Evolutionary conservation across 2,113 vertebrate species (phyloP).

Genomic region (Percopsis transmontana): DNA sequence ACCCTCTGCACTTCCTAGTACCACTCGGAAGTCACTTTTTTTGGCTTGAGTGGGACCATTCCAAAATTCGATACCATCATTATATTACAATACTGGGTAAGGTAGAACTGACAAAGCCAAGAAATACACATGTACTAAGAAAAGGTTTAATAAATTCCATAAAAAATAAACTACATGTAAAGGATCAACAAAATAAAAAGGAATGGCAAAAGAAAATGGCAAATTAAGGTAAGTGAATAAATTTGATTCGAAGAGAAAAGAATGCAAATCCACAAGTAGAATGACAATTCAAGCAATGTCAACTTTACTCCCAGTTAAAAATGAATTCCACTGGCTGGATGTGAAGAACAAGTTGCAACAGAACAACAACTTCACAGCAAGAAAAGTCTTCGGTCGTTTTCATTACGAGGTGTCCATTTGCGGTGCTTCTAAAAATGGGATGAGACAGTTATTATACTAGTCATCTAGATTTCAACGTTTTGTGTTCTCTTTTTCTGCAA

Average conservation of each 20-base stretch:
- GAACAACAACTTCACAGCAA: conserved; percentile 32
- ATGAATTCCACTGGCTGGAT: no score
- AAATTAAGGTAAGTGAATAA: conserved; percentile 13
- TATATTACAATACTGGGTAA: not conserved
- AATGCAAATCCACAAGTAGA: conserved; percentile 12
- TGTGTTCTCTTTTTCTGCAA: not conserved
- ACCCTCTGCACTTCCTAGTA: not conserved
- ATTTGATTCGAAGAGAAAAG: conserved; percentile 3
- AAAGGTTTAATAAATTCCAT: conserved; percentile 56
- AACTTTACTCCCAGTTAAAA: no score
- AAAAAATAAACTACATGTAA: conserved; percentile 52
- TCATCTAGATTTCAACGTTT: not conserved
- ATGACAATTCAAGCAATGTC: no score
- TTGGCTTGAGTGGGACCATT: not conserved
- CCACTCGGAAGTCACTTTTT: not conserved
- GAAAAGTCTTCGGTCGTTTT: conserved; percentile 16
- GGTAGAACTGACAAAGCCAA: not conserved
- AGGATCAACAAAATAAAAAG: conserved; percentile 20
- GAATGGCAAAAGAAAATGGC: conserved; percentile 28
- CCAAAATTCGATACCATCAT: no score
- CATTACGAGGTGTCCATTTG: conserved; percentile 77
- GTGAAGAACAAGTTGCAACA: not conserved
- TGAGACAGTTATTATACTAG: not conserved
- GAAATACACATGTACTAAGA: conserved; percentile 5
- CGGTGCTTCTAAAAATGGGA: conserved; percentile 62